Evolutionary conservation across 2,113 vertebrate species (phyloP).

Genomic region (Probosciger aterrimus): DNA sequence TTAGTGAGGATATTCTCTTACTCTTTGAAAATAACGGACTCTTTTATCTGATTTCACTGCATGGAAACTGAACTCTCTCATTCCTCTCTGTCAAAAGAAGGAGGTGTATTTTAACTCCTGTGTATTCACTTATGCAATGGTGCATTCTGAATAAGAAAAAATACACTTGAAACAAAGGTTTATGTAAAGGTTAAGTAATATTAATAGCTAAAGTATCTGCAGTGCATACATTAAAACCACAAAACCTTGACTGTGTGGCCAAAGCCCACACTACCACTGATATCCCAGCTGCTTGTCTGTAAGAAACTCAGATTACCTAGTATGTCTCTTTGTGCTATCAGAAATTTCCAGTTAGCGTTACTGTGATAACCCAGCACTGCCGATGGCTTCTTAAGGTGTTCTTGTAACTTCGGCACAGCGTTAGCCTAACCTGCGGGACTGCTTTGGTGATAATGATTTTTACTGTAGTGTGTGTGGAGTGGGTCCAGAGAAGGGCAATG

Average conservation of each 20-base stretch:
- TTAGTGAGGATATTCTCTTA: background rate
- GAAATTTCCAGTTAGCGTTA: background rate
- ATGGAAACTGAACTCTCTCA: background rate
- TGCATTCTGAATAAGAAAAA: background rate
- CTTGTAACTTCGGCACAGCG: background rate
- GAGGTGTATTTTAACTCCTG: background rate
- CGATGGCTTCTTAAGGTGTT: fast-evolving
- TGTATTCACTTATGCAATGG: background rate
- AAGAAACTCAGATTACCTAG: fast-evolving
- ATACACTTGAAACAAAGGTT: background rate
- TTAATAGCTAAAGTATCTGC: background rate
- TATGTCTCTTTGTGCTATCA: fast-evolving
- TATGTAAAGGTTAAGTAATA: background rate
- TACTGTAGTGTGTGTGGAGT: background rate
- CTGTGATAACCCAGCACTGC: fast-evolving
- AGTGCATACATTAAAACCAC: background rate
- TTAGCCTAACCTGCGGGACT: background rate
- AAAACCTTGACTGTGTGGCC: background rate
- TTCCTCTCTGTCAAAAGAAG: background rate
- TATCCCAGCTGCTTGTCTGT: background rate
- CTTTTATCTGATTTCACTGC: background rate
- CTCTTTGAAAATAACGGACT: background rate
- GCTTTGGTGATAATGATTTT: background rate
- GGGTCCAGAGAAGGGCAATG: too few relatives aligned
- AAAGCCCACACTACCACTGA: background rate